These are phyloP conservation scores for Halictus ligatus DNA, from an alignment of 2,888 invertebrate genomes.

Conservation along the genomic window DNA sequence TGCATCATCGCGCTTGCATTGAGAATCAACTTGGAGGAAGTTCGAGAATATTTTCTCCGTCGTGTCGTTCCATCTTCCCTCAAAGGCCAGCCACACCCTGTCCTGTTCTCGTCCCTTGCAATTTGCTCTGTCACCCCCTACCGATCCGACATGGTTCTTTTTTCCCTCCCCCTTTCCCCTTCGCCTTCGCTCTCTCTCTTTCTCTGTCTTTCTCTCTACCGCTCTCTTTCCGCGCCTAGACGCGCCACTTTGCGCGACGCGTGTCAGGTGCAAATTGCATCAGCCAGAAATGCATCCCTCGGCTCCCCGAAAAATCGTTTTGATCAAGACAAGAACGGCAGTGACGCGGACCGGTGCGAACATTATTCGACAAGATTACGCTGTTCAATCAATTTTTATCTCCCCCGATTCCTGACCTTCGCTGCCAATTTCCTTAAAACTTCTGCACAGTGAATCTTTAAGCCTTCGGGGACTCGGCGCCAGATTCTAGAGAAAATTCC, in stretches of 20 bases:
- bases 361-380: not conserved
- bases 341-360: not conserved
- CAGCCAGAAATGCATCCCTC: constrained; percentile 12
- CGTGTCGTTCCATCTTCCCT: constrained; percentile 17
- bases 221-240: not conserved
- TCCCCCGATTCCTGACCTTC: not conserved
- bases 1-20: constrained; percentile 29
- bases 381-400: not conserved
- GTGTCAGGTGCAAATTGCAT: constrained; percentile 17
- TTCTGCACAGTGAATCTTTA: not conserved
- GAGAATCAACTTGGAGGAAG: constrained; percentile 31
- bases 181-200: not conserved
- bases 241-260: constrained; percentile 13
- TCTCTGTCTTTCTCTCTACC: not conserved
- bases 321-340: not conserved
- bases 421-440: not conserved
- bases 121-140: not conserved
- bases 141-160: not conserved
- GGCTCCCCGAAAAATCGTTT: constrained; percentile 5
- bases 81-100: constrained; percentile 11
- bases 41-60: constrained; percentile 18
- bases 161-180: not conserved
- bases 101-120: constrained; percentile 9
- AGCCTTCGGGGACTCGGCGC: not conserved
- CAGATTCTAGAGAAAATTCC: not conserved